Evolutionary conservation across 2,888 invertebrate species (phyloP).

Genomic region (Xylocampa areola): DNA sequence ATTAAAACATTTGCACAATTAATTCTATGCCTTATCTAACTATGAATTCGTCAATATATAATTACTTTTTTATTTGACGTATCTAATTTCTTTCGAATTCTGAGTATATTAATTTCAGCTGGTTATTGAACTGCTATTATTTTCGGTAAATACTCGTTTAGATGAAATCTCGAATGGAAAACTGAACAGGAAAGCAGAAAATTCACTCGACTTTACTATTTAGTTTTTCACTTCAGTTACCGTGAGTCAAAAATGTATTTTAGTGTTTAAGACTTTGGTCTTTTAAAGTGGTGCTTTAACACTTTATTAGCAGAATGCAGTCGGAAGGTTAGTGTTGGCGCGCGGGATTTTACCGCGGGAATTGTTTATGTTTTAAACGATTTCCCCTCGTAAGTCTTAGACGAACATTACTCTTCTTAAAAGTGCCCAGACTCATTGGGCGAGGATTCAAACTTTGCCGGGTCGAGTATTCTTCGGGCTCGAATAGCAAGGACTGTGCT

Average conservation of each 20-base stretch:
- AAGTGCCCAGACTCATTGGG: conserved; percentile 43
- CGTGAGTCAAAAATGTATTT: conserved; percentile 14
- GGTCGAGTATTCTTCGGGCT: conserved; percentile 38
- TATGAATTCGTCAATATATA: conserved; percentile 16
- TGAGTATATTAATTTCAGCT: conserved; percentile 1
- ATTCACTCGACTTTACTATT: too few relatives aligned
- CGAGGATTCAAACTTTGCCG: conserved; percentile 47
- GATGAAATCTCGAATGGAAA: too few relatives aligned
- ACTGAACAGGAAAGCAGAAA: too few relatives aligned
- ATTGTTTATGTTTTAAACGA: conserved; percentile 54
- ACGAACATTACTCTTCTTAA: conserved; percentile 41
- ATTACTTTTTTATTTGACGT: conserved; percentile 2
- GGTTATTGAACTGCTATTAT: background rate
- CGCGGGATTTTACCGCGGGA: conserved; percentile 25
- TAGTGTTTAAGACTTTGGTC: conserved; percentile 32
- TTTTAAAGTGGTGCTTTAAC: conserved; percentile 39
- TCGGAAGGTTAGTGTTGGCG: conserved; percentile 26
- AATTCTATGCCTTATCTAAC: conserved; percentile 13
- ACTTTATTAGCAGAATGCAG: conserved; percentile 47
- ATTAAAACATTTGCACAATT: conserved; percentile 27
- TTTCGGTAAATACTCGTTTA: conserved; percentile 11
- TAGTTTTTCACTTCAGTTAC: conserved; percentile 8
- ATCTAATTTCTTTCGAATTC: background rate
- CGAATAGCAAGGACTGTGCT: conserved; percentile 24
- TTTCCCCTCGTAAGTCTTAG: conserved; percentile 26